Base-by-base conservation (phyloP, 2,797 vertebrate genomes). In the Scolopax rusticola region DNA sequence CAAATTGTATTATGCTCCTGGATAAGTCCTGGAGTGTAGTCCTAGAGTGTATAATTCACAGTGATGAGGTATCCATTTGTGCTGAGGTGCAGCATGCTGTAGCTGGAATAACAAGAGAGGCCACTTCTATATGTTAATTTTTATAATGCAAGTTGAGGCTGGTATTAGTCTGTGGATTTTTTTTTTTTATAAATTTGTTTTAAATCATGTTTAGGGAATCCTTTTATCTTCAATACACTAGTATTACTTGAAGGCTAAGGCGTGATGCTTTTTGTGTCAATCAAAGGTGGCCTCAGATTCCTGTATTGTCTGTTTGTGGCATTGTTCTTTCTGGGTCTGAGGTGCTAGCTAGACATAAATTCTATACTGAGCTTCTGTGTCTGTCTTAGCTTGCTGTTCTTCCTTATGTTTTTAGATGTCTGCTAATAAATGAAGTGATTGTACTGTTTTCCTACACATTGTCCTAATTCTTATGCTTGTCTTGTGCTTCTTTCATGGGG, bases 401-500 rank as follows among this genome's bases (percentile, higher is more conserved):
- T 86, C 20, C 10, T 79, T 56, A 23, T 45, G 17, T 9, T 83
- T 74, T 87, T 67, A 8, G 76, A 32, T 38, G 38, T 6, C 67
- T 63, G 4, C 63, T 73, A 78, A 19, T 45, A 45, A 79, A 28
- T 87, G 33, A 60, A 68, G 28, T 48, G 21, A 32, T 64, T 68
- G 25, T 28, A 53, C 32, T 61, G 11, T 61, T 11, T 71, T 91
- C 30, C 10, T 65, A 24, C 6, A 4, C 1, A 0, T 56, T 90
- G 7, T 40, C 51, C 23, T 60, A 21, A 20, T 65, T 78, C 77
- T 68, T 47, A 9, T 50, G 32, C 47, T 65, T 59, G 21, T 27
- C 28, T 82, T 1, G 0, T 63, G 13, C 15, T 25, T 61, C 50
- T 60, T 24, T 30, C 15, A 3, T 0, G 1, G 15, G 4, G 8